Percentiles rank a stretch among this genome's conserved stretches.
Evolutionary conservation across 2,113 vertebrate genomes (phyloP).

Genomic region (Xiphophorus couchianus): DNA sequence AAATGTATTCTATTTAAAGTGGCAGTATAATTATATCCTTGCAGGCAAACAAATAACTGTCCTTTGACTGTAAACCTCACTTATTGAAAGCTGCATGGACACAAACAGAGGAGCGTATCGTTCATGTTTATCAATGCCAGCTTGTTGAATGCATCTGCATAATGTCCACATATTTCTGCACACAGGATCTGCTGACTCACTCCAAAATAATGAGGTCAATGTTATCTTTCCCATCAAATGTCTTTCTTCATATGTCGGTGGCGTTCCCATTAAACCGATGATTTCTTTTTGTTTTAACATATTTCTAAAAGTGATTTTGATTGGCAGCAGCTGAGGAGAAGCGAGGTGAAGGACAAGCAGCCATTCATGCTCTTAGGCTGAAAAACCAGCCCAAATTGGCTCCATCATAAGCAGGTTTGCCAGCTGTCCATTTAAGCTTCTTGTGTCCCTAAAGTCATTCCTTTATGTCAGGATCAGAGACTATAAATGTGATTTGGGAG

Average conservation of each 20-base stretch:
- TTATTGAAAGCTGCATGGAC: not conserved
- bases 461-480: conserved; percentile 8
- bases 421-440: not conserved
- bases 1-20: not conserved
- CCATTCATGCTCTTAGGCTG: not conserved
- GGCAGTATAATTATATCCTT: not conserved
- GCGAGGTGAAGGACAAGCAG: not conserved
- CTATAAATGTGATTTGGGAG: conserved; percentile 16
- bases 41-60: not conserved
- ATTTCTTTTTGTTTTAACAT: not conserved
- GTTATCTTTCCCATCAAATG: not conserved
- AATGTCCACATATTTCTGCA: not conserved
- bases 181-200: not conserved
- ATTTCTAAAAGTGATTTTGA: not conserved
- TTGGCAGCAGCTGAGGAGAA: not conserved
- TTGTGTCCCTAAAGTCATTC: conserved; percentile 13
- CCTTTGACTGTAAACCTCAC: not conserved
- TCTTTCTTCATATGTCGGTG: not conserved
- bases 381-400: not conserved
- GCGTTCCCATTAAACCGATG: not conserved
- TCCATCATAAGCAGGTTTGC: not conserved
- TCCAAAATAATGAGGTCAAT: not conserved
- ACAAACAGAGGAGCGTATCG: not conserved
- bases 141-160: not conserved
- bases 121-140: not conserved